Conservation (phyloP, 2,888 invertebrate genomes). For the Leptogaster cylindrica region DNA sequence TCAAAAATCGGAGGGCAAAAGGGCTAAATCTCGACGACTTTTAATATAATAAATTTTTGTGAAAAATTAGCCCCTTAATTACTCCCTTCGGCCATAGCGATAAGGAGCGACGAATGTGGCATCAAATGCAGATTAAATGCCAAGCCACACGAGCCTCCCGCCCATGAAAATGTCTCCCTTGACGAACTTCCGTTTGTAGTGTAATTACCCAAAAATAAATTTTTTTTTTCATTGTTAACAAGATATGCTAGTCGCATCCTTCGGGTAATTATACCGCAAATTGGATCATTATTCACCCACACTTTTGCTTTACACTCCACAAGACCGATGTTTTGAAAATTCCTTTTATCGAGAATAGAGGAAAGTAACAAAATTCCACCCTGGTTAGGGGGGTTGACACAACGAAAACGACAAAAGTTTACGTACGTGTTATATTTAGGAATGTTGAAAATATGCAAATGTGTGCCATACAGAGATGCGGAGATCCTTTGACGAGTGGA, state of each 20-base stretch:
- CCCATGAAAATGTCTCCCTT: background rate
- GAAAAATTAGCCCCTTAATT: no score
- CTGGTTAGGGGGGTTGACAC: no score
- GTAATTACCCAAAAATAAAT: slow-evolving; percentile 32
- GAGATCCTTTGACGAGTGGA: slow-evolving; percentile 1
- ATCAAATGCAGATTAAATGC: no score
- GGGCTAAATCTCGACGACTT: no score
- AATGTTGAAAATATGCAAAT: slow-evolving; percentile 13
- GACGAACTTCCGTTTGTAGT: background rate
- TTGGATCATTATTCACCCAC: slow-evolving; percentile 17
- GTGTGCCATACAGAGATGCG: background rate
- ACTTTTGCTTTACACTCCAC: background rate
- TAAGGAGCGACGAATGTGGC: no score
- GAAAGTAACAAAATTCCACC: no score
- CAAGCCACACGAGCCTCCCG: background rate
- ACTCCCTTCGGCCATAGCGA: no score
- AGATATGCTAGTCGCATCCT: slow-evolving; percentile 17
- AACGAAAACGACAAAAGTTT: background rate
- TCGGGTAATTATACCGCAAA: slow-evolving; percentile 31
- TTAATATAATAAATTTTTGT: no score
- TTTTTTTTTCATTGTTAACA: slow-evolving; percentile 31
- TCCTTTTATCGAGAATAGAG: slow-evolving; percentile 8
- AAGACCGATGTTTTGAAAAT: slow-evolving; percentile 27
- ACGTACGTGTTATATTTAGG: background rate
- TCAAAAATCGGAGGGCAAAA: no score